Conservation (phyloP, 2,888 invertebrate genomes). For the Ochlodes sylvanus region DNA sequence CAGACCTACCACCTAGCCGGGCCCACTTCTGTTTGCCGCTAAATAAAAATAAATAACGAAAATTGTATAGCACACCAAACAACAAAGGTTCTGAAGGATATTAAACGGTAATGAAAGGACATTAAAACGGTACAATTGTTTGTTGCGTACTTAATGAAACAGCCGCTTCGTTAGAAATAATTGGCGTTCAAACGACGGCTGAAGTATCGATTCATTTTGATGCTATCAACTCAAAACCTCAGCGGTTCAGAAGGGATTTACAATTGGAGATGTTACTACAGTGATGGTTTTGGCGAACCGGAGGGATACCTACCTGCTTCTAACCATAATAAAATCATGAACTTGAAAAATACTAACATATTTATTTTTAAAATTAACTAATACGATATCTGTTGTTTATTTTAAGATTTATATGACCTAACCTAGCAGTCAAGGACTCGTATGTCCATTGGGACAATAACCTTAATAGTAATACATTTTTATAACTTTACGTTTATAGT, state of each 20-base stretch:
- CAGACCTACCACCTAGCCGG: too few species aligned
- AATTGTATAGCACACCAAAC: neutral
- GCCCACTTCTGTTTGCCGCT: too few species aligned
- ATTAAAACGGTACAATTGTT: slow-evolving; percentile 11
- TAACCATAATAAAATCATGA: too few species aligned
- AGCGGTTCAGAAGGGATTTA: neutral
- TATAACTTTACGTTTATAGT: neutral
- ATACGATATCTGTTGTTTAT: too few species aligned
- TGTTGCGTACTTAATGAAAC: slow-evolving; percentile 9
- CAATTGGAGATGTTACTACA: too few species aligned
- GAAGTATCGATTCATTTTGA: neutral
- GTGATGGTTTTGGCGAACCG: too few species aligned
- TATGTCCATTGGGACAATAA: neutral
- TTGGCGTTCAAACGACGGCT: slow-evolving; percentile 7
- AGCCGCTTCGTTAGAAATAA: slow-evolving; percentile 14
- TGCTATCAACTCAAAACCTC: neutral
- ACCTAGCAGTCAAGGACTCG: too few species aligned
- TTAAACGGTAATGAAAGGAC: slow-evolving; percentile 16
- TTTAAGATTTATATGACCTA: too few species aligned
- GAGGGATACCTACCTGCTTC: too few species aligned
- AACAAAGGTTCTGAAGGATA: slow-evolving; percentile 13
- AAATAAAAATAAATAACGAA: too few species aligned
- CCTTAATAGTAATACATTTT: neutral
- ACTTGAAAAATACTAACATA: too few species aligned
- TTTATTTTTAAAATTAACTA: too few species aligned